These are phyloP conservation scores for Blastomussa wellsi DNA, from an alignment of 92 coral and sea anemone genomes.

Conservation along the genomic window DNA sequence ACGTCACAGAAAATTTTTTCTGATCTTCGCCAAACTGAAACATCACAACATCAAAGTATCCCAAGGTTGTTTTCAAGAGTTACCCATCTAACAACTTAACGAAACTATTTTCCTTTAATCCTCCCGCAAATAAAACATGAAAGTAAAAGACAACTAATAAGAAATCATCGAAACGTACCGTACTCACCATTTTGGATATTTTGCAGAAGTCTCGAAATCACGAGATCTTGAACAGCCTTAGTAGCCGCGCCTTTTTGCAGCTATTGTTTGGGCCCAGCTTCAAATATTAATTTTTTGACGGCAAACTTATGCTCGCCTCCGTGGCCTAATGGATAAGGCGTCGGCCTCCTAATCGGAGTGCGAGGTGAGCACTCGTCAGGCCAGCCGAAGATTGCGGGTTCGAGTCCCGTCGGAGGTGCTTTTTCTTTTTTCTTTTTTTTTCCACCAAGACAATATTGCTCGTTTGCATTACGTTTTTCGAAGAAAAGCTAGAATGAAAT, in stretches of 20 bases:
- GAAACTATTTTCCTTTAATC: not conserved
- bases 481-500: not conserved
- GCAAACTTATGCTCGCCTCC: constrained; percentile 24
- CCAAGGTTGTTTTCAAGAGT: not conserved
- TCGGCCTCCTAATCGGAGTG: constrained; percentile 63
- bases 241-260: not conserved
- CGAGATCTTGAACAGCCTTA: constrained; percentile 31
- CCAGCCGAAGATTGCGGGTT: constrained; percentile 64
- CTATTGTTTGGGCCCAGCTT: not conserved
- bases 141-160: not conserved
- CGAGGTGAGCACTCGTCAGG: constrained; percentile 21
- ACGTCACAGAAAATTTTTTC: too few relatives aligned
- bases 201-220: constrained; percentile 4
- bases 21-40: not conserved
- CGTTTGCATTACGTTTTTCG: not conserved
- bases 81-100: not conserved
- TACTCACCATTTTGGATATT: constrained; percentile 47
- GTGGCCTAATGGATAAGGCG: constrained; percentile 75
- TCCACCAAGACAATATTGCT: not conserved
- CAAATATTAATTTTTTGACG: not conserved
- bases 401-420: constrained; percentile 95
- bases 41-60: not conserved
- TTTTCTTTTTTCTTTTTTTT: not conserved
- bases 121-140: not conserved
- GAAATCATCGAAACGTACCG: not conserved